These are phyloP conservation scores for Ia io DNA, from an alignment of 2,113 vertebrate genomes.

Conservation along the genomic window DNA sequence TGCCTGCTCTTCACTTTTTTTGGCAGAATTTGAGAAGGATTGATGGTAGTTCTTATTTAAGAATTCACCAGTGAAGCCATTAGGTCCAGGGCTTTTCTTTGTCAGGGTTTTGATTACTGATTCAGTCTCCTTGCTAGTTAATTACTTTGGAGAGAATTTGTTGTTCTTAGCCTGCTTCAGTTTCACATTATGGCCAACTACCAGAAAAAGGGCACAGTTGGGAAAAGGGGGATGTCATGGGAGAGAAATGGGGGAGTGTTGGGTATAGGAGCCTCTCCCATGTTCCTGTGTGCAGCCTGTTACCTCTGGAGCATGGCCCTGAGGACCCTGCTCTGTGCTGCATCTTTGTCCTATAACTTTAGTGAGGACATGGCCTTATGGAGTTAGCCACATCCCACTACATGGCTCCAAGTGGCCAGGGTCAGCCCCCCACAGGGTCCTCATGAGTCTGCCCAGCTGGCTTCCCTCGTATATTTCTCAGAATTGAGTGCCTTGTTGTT, in stretches of 20 bases:
- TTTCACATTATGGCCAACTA: background rate
- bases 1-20: background rate
- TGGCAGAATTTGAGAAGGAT: background rate
- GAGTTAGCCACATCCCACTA: background rate
- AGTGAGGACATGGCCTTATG: background rate
- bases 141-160: background rate
- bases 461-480: background rate
- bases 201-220: background rate
- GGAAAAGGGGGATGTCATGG: background rate
- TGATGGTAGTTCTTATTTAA: background rate
- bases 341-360: background rate
- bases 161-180: background rate
- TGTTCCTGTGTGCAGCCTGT: background rate
- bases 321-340: background rate
- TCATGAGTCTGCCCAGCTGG: background rate
- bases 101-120: too few relatives aligned
- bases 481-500: background rate
- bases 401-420: background rate
- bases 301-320: background rate
- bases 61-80: background rate
- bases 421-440: background rate
- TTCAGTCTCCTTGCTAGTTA: too few relatives aligned
- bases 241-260: background rate
- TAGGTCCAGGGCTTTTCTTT: too few relatives aligned
- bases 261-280: background rate